Conservation (phyloP, 2,113 vertebrate genomes). For the Rhea americana region DNA sequence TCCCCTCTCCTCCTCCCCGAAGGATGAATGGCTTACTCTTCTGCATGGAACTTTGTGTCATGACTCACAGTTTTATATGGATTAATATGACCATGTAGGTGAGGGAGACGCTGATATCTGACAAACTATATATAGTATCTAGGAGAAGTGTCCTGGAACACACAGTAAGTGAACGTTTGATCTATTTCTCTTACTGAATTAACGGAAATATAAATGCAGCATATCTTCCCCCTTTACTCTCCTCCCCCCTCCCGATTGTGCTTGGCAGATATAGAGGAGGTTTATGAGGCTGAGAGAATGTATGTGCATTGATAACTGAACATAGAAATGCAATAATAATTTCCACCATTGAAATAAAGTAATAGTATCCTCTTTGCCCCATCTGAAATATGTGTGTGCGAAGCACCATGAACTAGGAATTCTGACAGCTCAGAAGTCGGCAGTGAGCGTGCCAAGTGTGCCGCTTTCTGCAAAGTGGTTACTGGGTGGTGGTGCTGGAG, state of each 20-base stretch:
- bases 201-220: slow-evolving; percentile 26
- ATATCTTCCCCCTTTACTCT: background rate
- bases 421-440: background rate
- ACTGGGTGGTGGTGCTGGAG: background rate
- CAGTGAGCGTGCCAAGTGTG: background rate
- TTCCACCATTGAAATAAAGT: background rate
- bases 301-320: background rate
- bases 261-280: background rate
- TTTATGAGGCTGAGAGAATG: background rate
- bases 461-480: background rate
- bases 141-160: slow-evolving; percentile 45
- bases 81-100: slow-evolving; percentile 63
- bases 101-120: slow-evolving; percentile 48
- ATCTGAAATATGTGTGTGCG: accelerated
- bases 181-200: slow-evolving; percentile 33
- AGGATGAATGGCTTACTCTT: slow-evolving; percentile 64
- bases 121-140: slow-evolving; percentile 52
- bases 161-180: slow-evolving; percentile 11
- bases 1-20: slow-evolving; percentile 31
- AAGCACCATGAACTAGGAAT: background rate
- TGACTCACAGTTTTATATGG: slow-evolving; percentile 66
- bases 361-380: background rate
- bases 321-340: no score
- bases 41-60: slow-evolving; percentile 61
- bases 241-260: background rate